Evolutionary conservation across 2,888 invertebrate species (phyloP).

Genomic region (Vesta saturnalis): DNA sequence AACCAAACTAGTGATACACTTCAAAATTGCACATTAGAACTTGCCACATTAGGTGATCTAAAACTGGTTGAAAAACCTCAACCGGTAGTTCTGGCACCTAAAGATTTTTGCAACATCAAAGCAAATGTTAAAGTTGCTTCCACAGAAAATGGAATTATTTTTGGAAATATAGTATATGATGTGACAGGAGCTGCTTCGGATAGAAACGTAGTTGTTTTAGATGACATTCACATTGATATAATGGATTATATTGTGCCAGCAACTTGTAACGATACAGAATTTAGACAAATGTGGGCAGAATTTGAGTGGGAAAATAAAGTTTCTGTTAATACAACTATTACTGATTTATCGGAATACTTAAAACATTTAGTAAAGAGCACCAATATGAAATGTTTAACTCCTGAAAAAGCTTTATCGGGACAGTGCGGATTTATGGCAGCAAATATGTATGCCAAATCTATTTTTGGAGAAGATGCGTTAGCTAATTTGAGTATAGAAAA

Average conservation of each 20-base stretch:
- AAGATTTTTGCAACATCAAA: slow-evolving; percentile 98
- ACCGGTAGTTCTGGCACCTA: slow-evolving; percentile 93
- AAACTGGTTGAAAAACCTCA: slow-evolving; percentile 98
- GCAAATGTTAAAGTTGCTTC: slow-evolving; percentile 99
- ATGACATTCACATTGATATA: slow-evolving; percentile 99
- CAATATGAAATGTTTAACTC: slow-evolving; percentile 99
- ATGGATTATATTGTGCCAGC: slow-evolving; percentile 99
- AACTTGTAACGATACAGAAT: slow-evolving; percentile 93
- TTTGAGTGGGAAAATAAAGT: slow-evolving; percentile 99
- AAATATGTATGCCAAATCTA: slow-evolving; percentile 97
- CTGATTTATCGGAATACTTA: slow-evolving; percentile 92
- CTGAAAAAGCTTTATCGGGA: slow-evolving; percentile 94
- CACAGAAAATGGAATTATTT: slow-evolving; percentile 99
- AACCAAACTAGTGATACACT: slow-evolving; percentile 98
- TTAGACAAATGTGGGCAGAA: slow-evolving; percentile 99
- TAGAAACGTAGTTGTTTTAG: slow-evolving; percentile 96
- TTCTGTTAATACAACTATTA: slow-evolving; percentile 79
- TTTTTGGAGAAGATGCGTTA: slow-evolving; percentile 98
- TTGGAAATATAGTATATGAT: slow-evolving; percentile 99
- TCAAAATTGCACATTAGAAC: slow-evolving; percentile 96
- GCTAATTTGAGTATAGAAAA: slow-evolving; percentile 99
- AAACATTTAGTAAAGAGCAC: slow-evolving; percentile 92
- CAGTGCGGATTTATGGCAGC: slow-evolving; percentile 99
- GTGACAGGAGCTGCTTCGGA: slow-evolving; percentile 92
- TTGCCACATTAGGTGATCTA: slow-evolving; percentile 97